Evolutionary conservation across 2,113 vertebrate species (phyloP).

Genomic region (Dendropsophus ebraccatus): DNA sequence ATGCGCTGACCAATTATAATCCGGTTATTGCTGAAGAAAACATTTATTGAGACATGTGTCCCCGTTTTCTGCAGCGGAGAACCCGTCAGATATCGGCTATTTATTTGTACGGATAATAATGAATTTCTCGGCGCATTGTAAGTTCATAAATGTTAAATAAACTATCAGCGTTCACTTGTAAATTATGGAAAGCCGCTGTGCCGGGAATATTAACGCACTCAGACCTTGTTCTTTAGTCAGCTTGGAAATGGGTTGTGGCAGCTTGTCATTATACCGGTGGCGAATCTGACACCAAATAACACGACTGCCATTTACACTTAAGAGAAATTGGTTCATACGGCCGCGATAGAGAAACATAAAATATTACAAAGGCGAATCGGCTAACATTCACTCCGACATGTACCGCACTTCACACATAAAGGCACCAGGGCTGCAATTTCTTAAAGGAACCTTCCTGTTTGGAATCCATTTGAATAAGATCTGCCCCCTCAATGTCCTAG

Average conservation of each 20-base stretch:
- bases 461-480: background rate
- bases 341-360: constrained; percentile 55
- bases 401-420: background rate
- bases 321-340: constrained; percentile 76
- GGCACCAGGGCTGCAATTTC: background rate
- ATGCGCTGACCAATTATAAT: constrained; percentile 46
- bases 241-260: constrained; percentile 83
- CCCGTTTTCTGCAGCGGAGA: constrained; percentile 52
- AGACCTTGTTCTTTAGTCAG: constrained; percentile 78
- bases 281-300: constrained; percentile 83
- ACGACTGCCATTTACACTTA: constrained; percentile 84
- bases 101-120: constrained; percentile 99
- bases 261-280: constrained; percentile 79
- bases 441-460: background rate
- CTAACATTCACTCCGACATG: background rate
- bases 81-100: constrained; percentile 99
- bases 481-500: no score
- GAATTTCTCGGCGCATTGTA: constrained; percentile 97
- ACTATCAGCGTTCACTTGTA: constrained; percentile 99
- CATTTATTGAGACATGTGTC: constrained; percentile 49
- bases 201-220: constrained; percentile 96
- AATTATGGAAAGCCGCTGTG: constrained; percentile 96
- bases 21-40: constrained; percentile 46
- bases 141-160: constrained; percentile 99
- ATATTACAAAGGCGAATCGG: background rate